Evolutionary conservation across 2,797 vertebrate species (phyloP), one percentile per base, ranked within the genome.

Genomic region (Sebastes iracundus): DNA sequence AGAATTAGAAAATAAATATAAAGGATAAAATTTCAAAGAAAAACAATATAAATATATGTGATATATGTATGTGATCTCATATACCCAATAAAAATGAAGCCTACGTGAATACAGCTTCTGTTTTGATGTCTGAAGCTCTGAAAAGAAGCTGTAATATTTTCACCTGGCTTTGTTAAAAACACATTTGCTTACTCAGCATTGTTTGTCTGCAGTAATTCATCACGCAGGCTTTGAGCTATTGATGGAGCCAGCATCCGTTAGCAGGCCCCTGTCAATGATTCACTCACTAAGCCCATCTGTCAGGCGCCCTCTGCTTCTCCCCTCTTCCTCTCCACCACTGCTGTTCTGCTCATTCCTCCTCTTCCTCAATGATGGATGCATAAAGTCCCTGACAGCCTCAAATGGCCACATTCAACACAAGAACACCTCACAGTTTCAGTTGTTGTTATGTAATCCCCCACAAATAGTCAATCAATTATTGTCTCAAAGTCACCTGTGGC

Each of bases 201-300:
- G 94, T 95, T 95, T 95, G 95, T 95, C 95, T 96, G 94, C 93
- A 95, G 95, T 95, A 95, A 96, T 96, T 96, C 95, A 96, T 96
- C 95, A 96, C 86, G 11, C 77, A 16, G 93, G 93, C 95, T 95
- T 95, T 94, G 94, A 95, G 94, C 92, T 96, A 96, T 96, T 95
- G 96, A 96, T 95, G 95, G 95, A 92, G 91, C 90, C 95, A 87
- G 93, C 94, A 95, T 95, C 94, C 91, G 94, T 95, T 94, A 94
- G 94, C 94, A 92, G 94, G 94, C 93, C 92, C 92, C 94, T 96
- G 96, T 96, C 96, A 96, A 96, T 96, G 96, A 93, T 95, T 96
- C 94, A 95, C 94, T 95, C 94, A 93, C 91, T 93, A 94, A 94
- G 92, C 92, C 94, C 94, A 95, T 95, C 93, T 95, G 94, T 95